Evolutionary conservation across 2,113 vertebrate species (phyloP).

Genomic region (Cyanoderma ruficeps): DNA sequence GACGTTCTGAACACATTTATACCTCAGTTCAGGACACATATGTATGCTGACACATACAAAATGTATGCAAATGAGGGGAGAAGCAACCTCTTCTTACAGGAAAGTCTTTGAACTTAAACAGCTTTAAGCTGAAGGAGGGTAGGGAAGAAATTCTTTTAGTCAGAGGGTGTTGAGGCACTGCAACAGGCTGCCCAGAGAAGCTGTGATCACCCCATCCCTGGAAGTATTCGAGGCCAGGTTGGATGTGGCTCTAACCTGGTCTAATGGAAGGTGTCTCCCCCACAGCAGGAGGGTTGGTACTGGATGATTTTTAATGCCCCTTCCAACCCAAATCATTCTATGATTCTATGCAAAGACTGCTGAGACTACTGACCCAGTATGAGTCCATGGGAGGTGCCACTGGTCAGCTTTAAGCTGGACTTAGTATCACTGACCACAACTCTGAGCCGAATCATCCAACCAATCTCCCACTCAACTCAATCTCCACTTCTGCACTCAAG

Average conservation of each 20-base stretch:
- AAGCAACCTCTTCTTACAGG: neutral
- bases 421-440: neutral
- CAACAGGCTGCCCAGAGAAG: neutral
- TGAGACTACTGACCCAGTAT: neutral
- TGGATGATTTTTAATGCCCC: neutral
- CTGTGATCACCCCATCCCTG: neutral
- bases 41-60: neutral
- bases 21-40: neutral
- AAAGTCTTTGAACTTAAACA: neutral
- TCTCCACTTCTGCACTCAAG: neutral
- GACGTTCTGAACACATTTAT: neutral
- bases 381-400: neutral
- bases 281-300: neutral
- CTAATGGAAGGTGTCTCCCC: neutral
- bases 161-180: neutral
- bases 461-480: neutral
- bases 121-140: neutral
- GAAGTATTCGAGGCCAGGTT: neutral
- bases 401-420: neutral
- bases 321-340: neutral
- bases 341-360: neutral
- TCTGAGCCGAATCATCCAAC: neutral
- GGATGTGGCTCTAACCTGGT: neutral
- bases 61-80: accelerated
- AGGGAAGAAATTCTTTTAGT: neutral